Evolutionary conservation across 1,140 invertebrate species (phyloP), one percentile per base, ranked within the genome.

Genomic region (Meteorus sp.): DNA sequence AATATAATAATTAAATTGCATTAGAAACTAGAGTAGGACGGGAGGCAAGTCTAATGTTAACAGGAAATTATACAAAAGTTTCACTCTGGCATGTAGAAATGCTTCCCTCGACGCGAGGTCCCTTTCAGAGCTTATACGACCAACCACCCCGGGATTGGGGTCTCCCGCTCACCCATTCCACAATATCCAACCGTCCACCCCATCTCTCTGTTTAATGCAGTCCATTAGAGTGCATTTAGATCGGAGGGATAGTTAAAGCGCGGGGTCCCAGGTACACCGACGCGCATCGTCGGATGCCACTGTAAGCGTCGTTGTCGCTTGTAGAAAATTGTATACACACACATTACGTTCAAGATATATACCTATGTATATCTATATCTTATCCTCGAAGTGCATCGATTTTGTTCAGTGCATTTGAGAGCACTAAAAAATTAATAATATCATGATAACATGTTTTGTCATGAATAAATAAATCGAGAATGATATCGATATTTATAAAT

Each of bases 221-320:
- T 65, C 63, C 63, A 65, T 65, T 65, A 65, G 63, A 65, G 63
- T 65, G 63, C 63, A 65, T 65, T 65, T 65, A 65, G 63, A 65
- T 65, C 60, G 58, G n/a, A 60, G 63, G 63, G 57, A 65, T 65
- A 65, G 63, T 62, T 65, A 62, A 65, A 65, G 53, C 61, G 50
- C 47, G 37, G 60, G 23, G 44, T 41, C 39, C 37, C 48, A 52
- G 56, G 56, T 58, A 57, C 25, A 41, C 45, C 56, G 8, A 27
- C 22, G 17, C 17, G 35, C 3, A 41, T 23, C 5, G 31, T 17
- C 19, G 31, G 13, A 17, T 23, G 11, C n/a, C n/a, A n/a, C n/a
- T n/a, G n/a, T n/a, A 29, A 29, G 27, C 27, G 27, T 29, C 3
- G 35, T 39, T 13, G 35, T 13, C 29, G 11, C 29, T 39, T 13